A percentile compares a stretch with the other conserved stretches of the same genome.
Evolutionary conservation across 2,888 invertebrate species (phyloP).

Genomic region (Frankliniella fusca): DNA sequence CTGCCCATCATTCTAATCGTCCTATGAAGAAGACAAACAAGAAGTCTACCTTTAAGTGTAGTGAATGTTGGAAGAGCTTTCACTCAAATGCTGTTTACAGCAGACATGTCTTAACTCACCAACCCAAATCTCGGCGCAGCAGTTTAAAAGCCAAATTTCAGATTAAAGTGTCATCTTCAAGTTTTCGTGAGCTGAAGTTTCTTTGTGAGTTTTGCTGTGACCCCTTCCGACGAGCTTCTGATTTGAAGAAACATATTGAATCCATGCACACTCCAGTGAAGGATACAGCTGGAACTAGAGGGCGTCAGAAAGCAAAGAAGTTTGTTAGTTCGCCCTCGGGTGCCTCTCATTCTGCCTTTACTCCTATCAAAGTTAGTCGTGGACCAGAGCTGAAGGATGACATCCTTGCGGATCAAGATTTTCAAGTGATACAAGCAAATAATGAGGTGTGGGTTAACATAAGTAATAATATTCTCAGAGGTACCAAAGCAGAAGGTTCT

Average conservation of each 20-base stretch:
- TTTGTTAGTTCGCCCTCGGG: background rate
- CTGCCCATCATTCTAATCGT: too few species aligned
- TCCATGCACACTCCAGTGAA: background rate
- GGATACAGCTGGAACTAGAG: too few species aligned
- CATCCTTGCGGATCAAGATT: too few species aligned
- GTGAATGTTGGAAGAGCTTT: background rate
- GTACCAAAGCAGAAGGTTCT: too few species aligned
- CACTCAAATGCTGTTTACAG: background rate
- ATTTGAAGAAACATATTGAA: background rate
- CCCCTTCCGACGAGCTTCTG: background rate
- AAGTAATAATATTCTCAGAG: too few species aligned
- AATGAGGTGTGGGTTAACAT: too few species aligned
- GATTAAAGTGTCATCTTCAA: background rate
- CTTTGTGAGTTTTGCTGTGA: background rate
- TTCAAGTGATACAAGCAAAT: too few species aligned
- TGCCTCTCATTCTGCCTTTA: too few species aligned
- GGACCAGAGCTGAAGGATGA: too few species aligned
- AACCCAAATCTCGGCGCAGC: background rate
- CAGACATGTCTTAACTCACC: background rate
- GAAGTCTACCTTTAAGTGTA: background rate
- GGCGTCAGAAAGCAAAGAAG: background rate
- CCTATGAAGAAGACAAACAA: background rate
- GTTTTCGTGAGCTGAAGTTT: background rate
- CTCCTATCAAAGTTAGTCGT: too few species aligned
- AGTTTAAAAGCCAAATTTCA: background rate